Conservation (phyloP, 2,113 vertebrate species). For the Anseranas semipalmata region DNA sequence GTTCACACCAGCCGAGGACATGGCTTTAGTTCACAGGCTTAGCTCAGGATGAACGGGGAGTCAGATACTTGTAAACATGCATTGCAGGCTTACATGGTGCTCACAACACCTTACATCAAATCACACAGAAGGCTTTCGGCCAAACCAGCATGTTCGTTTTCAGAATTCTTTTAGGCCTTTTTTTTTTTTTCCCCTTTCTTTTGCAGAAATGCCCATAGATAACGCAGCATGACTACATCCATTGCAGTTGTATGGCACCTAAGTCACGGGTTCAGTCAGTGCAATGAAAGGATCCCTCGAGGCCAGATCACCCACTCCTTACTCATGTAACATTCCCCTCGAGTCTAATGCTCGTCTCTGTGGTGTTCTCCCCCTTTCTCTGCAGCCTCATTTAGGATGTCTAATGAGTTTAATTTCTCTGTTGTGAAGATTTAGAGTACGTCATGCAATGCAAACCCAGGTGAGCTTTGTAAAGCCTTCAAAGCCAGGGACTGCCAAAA, state of each 20-base stretch:
- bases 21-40: background rate
- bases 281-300: background rate
- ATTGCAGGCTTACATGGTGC: background rate
- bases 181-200: background rate
- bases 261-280: background rate
- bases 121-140: background rate
- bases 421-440: background rate
- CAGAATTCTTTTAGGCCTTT: background rate
- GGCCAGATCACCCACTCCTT: background rate
- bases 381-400: background rate
- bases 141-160: background rate
- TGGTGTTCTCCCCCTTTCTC: background rate
- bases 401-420: background rate
- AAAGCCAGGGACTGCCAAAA: background rate
- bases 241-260: accelerated
- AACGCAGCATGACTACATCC: background rate
- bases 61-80: background rate
- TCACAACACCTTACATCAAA: background rate
- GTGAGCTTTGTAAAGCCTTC: background rate
- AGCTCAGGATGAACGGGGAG: background rate
- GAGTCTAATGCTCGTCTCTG: background rate
- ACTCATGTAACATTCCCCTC: background rate
- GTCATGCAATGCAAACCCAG: accelerated
- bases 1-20: background rate
- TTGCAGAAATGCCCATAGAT: background rate